Base-by-base conservation (phyloP, 1,140 invertebrate genomes). In the Dolichoris vasculosae region DNA sequence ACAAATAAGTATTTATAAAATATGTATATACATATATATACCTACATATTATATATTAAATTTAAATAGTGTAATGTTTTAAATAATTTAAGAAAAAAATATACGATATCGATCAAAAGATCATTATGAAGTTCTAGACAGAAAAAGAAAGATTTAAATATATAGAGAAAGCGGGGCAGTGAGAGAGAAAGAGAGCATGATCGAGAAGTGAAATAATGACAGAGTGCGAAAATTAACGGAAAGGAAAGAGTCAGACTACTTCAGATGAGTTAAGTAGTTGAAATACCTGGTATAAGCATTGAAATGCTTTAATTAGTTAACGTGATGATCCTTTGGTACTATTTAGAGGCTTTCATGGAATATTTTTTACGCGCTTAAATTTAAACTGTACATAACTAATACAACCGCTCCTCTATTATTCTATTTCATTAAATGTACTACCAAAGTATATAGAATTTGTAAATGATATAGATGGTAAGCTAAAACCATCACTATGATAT, bases 261-360 rank as follows among this genome's bases (percentile, higher is more conserved):
- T 81, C 77, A 81, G 67, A 79, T 30, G 23, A 77, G 84, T 76
- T 43, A 71, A 76, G 84, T 64, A 75, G 64, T 43, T 76, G 64
- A 64, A 82, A 67, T 85, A 73, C 59, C 32, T 82, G 69, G 13
- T 59, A 20, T 30, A 55, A 23, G 35, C 77, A 51, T 69, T 35
- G 20, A 26, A 79, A 59, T 20, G 77, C 67, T 73, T 80, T 80
- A 85, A 85, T 85, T 80, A 85, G 64, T 48, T 32, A 48, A 79
- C 32, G 67, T 80, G 48, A 55, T 73, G 46, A 80, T 51, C n/a
- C n/a, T 80, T 69, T 80, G 20, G 11, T 77, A 11, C 76, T 46
- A 30, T 80, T 35, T 80, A 64, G 13, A 11, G 8, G n/a, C 63
- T 30, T 32, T 23, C 11, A 40, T 40, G 48, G 35, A 7, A 80